Percentiles rank a stretch among this genome's conserved stretches.
These are phyloP conservation scores for Odontocerum albicorne DNA, from an alignment of 2,888 invertebrate genomes.

Conservation along the genomic window DNA sequence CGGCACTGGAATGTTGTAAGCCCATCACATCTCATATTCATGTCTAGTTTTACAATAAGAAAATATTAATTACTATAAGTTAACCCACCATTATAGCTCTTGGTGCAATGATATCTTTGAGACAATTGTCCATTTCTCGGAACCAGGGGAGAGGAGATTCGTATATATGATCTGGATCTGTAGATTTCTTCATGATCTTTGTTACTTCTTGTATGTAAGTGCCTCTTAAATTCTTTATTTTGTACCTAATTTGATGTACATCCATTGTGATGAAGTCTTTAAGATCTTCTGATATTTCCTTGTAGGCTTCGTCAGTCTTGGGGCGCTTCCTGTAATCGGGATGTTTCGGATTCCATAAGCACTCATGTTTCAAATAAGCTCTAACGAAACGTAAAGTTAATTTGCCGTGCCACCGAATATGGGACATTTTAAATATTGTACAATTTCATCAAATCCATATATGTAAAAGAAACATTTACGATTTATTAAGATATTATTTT, in stretches of 20 bases:
- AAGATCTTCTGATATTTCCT: constrained; percentile 9
- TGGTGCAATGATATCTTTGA: constrained; percentile 12
- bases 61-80: neutral
- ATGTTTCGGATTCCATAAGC: constrained; percentile 53
- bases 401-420: constrained; percentile 52
- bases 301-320: constrained; percentile 48
- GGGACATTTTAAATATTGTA: too few relatives aligned
- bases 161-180: constrained; percentile 24
- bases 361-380: constrained; percentile 53
- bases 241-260: constrained; percentile 15
- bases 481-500: too few relatives aligned
- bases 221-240: constrained; percentile 23
- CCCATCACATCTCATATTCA: too few relatives aligned
- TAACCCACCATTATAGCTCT: constrained; percentile 9
- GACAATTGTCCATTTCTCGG: constrained; percentile 21
- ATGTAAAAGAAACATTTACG: too few relatives aligned
- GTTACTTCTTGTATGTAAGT: constrained; percentile 25
- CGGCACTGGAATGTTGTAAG: too few relatives aligned
- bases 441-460: too few relatives aligned
- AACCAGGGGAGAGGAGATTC: constrained; percentile 26
- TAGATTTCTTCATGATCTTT: constrained; percentile 24
- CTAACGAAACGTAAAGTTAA: constrained; percentile 54
- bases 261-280: constrained; percentile 17
- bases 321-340: constrained; percentile 48
- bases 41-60: neutral